phyloP scores from a whole-genome alignment of 2,888 invertebrate genomes.

The Notodonta ziczac region DNA sequence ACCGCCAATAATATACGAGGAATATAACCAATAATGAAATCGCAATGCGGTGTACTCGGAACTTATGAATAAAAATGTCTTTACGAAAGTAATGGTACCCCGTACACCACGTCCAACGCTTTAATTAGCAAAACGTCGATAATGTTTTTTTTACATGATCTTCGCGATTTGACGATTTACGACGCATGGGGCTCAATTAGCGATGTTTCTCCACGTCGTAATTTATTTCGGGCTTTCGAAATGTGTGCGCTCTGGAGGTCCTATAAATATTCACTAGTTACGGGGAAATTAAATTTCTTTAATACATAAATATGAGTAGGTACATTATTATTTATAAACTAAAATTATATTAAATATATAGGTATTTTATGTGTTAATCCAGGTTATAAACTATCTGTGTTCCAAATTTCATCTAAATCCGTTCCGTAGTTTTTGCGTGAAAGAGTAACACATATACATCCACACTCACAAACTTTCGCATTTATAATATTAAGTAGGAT shows the following conservation, averaged over 20 bases:
- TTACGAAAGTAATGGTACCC: slow-evolving; percentile 13
- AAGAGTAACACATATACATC: too few species aligned
- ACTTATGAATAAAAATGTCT: slow-evolving; percentile 15
- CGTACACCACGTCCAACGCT: slow-evolving; percentile 13
- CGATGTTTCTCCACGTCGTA: neutral
- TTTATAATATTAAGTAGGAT: too few species aligned
- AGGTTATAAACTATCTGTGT: too few species aligned
- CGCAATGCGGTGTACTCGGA: slow-evolving; percentile 6
- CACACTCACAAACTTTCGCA: too few species aligned
- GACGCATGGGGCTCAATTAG: neutral
- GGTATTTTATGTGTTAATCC: too few species aligned
- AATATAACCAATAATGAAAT: slow-evolving; percentile 26
- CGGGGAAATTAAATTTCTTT: slow-evolving; percentile 3
- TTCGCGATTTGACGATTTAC: neutral
- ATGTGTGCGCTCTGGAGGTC: neutral
- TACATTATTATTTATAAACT: too few species aligned
- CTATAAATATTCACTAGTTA: neutral
- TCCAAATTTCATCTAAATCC: too few species aligned
- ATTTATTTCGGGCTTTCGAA: slow-evolving; percentile 1
- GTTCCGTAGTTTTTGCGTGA: too few species aligned
- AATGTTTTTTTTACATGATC: slow-evolving; percentile 21
- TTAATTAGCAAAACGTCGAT: slow-evolving; percentile 32
- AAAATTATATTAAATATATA: too few species aligned
- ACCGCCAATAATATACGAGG: slow-evolving; percentile 36
- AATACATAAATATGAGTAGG: neutral